phyloP scores from a whole-genome alignment of 1,140 invertebrate genomes.

The Periplaneta americana region DNA sequence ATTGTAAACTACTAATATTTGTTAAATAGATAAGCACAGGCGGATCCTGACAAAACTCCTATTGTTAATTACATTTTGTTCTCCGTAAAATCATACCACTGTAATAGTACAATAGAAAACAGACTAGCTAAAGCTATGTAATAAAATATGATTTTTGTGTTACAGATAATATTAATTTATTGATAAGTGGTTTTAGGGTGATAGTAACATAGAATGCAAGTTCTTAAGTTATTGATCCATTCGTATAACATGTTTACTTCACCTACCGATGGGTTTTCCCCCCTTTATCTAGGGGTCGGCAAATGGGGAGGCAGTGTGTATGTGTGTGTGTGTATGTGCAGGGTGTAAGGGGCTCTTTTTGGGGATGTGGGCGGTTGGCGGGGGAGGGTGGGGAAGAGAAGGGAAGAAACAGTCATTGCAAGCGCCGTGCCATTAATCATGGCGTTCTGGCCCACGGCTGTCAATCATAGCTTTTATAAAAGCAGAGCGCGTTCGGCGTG shows the following conservation, averaged over 20 bases:
- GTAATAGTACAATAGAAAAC: no score
- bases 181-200: no score
- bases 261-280: not conserved
- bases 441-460: not conserved
- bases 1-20: no score
- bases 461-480: not conserved
- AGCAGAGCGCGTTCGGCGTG: not conserved
- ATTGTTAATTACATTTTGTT: no score
- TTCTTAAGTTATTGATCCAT: not conserved
- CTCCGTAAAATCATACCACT: no score
- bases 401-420: not conserved
- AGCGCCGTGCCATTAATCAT: not conserved
- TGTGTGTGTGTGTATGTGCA: not conserved
- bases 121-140: no score
- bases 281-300: not conserved
- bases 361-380: not conserved
- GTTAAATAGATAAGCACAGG: no score
- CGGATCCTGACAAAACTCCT: no score
- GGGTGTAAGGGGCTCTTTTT: not conserved
- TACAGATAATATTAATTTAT: no score
- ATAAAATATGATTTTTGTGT: no score
- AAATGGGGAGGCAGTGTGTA: not conserved
- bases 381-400: not conserved
- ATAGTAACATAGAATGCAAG: not conserved
- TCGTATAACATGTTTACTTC: not conserved